Percentiles rank a stretch among this genome's conserved stretches.
phyloP scores from a whole-genome alignment of 2,797 vertebrate genomes.

The Enteromius fasciolatus region DNA sequence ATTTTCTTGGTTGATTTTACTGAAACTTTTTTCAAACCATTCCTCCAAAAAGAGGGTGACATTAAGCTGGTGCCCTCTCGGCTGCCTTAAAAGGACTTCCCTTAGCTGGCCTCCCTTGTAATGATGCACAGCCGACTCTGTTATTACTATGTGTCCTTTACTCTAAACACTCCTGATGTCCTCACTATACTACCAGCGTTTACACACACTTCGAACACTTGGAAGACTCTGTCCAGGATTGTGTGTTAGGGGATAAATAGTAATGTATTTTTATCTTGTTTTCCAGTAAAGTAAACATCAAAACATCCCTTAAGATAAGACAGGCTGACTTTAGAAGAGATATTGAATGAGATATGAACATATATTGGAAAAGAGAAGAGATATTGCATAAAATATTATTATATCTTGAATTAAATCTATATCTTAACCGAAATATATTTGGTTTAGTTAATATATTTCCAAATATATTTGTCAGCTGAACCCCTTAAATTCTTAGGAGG shows the following conservation, averaged over 20 bases:
- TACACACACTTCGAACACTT: slow-evolving; percentile 43
- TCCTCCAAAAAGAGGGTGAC: slow-evolving; percentile 6
- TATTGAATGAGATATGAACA: not conserved
- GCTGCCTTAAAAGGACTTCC: slow-evolving; percentile 38
- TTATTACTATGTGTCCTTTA: slow-evolving; percentile 72
- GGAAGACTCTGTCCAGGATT: not conserved
- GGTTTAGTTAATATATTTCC: not conserved
- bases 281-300: not conserved
- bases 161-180: slow-evolving; percentile 71
- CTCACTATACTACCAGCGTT: slow-evolving; percentile 32
- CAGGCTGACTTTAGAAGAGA: not conserved
- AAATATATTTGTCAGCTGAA: not conserved
- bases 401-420: not conserved
- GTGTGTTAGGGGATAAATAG: not conserved
- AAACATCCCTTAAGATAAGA: not conserved
- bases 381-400: not conserved
- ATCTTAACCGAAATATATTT: not conserved
- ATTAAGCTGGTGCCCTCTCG: not conserved
- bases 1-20: not conserved
- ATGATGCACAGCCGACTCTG: slow-evolving; percentile 68
- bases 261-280: slow-evolving; percentile 8
- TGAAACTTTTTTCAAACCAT: not conserved
- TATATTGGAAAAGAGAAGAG: not conserved
- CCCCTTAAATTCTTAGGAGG: not conserved
- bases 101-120: slow-evolving; percentile 69